Evolutionary conservation across 2,797 vertebrate genomes (phyloP), one percentile per base, ranked within the genome.

Genomic region (Squalus acanthias): DNA sequence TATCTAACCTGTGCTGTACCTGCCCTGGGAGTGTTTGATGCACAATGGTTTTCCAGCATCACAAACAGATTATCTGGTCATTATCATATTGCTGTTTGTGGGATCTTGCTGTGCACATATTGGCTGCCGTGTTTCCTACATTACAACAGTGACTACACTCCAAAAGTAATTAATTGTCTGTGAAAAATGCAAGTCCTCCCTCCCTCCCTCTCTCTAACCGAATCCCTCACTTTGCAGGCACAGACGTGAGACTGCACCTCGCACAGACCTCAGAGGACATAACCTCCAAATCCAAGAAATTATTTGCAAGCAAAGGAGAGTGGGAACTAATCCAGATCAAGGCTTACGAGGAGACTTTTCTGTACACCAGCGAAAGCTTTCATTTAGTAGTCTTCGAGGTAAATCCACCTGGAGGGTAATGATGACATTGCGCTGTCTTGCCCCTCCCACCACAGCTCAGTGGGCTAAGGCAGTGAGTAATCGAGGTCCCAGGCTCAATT

Each of bases 251-350:
- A 69, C 96, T 98, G 1, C 98, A 98, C 74, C 97, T 98, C n/a
- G 98, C 98, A 0, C 96, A 98, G 96, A 97, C 98, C 20, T 98
- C 98, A 88, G 70, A 97, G 3, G 98, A 98, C 96, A 98, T 98
- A 96, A 98, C 98, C 3, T 96, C 8, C 67, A 98, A 98, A 97
- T 98, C 98, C 1, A 98, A 98, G 96, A 97, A 98, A 96, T 98
- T 98, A 96, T 97, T 98, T 96, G 98, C 98, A 96, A 98, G 98
- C 97, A 98, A 98, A 85, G 98, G 98, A 63, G 98, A 98, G 96
- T 98, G 98, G 98, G 98, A 98, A 96, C 97, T 98, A 94, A 98
- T 98, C 96, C 97, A 97, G 88, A 98, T 98, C 96, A 96, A 98
- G 96, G 98, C 98, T 17, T 97, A 98, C 24, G 96, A 97, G 0